These are phyloP conservation scores for Cliona cf. orientalis DNA, from an alignment of 37 sponge, comb jelly and placozoan species.

Conservation along the genomic window DNA sequence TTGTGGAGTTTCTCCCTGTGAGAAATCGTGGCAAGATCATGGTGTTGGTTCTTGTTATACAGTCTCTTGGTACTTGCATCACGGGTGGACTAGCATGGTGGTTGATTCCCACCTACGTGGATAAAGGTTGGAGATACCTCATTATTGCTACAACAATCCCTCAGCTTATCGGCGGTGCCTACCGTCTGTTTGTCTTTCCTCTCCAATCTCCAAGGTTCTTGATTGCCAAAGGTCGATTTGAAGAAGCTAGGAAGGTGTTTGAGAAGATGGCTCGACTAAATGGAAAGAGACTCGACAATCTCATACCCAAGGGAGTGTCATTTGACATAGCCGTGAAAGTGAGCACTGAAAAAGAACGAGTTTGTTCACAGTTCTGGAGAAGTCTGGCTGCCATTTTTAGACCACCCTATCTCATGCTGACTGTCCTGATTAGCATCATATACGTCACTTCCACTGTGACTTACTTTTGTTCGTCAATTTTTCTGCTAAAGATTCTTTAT, in stretches of 20 bases:
- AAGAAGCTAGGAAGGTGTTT: slow-evolving; percentile 1
- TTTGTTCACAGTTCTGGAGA: not conserved
- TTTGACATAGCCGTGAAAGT: not conserved
- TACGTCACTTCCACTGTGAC: slow-evolving; percentile 6
- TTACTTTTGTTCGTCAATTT: slow-evolving; percentile 36
- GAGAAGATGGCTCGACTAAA: slow-evolving; percentile 13
- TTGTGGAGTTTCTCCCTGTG: slow-evolving; percentile 58
- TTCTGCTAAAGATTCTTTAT: slow-evolving; percentile 24
- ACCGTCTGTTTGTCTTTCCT: slow-evolving; percentile 15
- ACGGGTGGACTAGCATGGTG: slow-evolving; percentile 69
- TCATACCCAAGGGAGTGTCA: not conserved
- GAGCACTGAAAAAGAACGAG: not conserved
- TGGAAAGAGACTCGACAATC: slow-evolving; percentile 20
- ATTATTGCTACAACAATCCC: slow-evolving; percentile 20
- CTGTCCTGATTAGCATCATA: slow-evolving; percentile 13
- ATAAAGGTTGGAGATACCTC: slow-evolving; percentile 51
- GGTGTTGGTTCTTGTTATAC: slow-evolving; percentile 8
- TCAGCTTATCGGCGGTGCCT: not conserved
- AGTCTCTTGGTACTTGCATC: slow-evolving; percentile 41
- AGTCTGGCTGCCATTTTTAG: not conserved
- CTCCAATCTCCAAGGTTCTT: slow-evolving; percentile 38
- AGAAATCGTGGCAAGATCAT: slow-evolving; percentile 37
- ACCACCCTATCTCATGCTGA: slow-evolving; percentile 18
- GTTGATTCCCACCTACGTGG: slow-evolving; percentile 60
- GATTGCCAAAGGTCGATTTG: not conserved